A percentile compares a stretch with the other conserved stretches of the same genome.
These are phyloP conservation scores for Gryllus bimaculatus DNA, from an alignment of 1,140 invertebrate genomes.

Conservation along the genomic window DNA sequence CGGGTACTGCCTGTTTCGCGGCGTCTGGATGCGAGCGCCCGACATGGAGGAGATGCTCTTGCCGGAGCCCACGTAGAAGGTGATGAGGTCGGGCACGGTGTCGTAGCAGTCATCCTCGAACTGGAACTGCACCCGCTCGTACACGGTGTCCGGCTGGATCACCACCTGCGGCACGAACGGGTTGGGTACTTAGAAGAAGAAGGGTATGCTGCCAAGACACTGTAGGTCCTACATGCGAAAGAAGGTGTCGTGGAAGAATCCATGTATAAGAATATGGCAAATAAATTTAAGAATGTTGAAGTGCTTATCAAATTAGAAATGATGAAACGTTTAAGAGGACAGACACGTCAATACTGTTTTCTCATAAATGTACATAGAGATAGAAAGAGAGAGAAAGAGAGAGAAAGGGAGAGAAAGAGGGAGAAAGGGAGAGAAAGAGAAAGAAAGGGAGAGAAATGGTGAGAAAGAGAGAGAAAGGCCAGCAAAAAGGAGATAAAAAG, in stretches of 20 bases:
- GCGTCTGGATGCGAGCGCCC: conserved; percentile 72
- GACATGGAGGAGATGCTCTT: conserved; percentile 77
- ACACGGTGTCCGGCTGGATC: conserved; percentile 79
- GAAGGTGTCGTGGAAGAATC: background rate
- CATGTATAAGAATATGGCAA: background rate
- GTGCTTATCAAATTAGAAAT: too few relatives aligned
- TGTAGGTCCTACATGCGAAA: background rate
- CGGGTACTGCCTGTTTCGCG: conserved; percentile 60
- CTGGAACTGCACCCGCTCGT: conserved; percentile 82
- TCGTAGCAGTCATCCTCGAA: conserved; percentile 91
- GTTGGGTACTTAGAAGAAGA: background rate
- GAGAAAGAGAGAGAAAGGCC: background rate
- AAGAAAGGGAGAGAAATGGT: background rate
- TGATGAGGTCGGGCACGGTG: conserved; percentile 86
- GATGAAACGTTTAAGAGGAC: too few relatives aligned
- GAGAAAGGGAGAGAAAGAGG: background rate
- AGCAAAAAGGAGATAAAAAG: background rate
- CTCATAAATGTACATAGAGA: too few relatives aligned
- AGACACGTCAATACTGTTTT: too few relatives aligned
- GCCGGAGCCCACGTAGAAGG: conserved; percentile 86
- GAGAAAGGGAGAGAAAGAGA: background rate
- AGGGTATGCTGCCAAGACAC: too few relatives aligned
- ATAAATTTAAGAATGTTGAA: background rate
- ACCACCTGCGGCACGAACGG: conserved; percentile 51
- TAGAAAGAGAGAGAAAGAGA: background rate